Evolutionary conservation across 2,888 invertebrate genomes (phyloP).

Genomic region (Belgica antarctica): DNA sequence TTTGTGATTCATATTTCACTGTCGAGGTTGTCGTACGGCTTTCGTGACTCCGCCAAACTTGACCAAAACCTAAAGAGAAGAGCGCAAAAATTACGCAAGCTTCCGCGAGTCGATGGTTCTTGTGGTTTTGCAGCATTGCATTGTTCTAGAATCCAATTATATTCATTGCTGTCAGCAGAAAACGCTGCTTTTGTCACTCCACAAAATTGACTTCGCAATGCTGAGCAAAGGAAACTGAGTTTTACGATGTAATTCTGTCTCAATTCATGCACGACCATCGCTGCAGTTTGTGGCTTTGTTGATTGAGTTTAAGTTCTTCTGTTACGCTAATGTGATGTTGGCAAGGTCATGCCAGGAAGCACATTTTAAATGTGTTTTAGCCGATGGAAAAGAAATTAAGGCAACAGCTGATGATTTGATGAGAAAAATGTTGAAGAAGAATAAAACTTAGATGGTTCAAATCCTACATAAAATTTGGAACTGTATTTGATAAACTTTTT

Average conservation of each 20-base stretch:
- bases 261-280: not conserved
- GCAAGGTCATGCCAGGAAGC: too few species aligned
- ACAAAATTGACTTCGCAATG: not conserved
- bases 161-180: not conserved
- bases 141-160: not conserved
- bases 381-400: too few species aligned
- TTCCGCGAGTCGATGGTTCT: not conserved
- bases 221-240: not conserved
- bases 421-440: too few species aligned
- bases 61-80: not conserved
- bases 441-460: too few species aligned
- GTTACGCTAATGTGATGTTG: too few species aligned
- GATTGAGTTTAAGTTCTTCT: too few species aligned
- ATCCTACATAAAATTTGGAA: too few species aligned
- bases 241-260: not conserved
- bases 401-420: too few species aligned
- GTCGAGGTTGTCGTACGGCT: slow-evolving; percentile 9
- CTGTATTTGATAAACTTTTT: too few species aligned
- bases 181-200: not conserved
- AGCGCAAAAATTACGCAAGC: not conserved
- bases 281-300: slow-evolving; percentile 25
- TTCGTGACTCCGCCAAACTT: not conserved
- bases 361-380: too few species aligned
- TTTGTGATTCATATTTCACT: not conserved
- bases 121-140: not conserved